Base-by-base conservation (phyloP, 2,797 vertebrate species). In the Tokudaia muenninki region DNA sequence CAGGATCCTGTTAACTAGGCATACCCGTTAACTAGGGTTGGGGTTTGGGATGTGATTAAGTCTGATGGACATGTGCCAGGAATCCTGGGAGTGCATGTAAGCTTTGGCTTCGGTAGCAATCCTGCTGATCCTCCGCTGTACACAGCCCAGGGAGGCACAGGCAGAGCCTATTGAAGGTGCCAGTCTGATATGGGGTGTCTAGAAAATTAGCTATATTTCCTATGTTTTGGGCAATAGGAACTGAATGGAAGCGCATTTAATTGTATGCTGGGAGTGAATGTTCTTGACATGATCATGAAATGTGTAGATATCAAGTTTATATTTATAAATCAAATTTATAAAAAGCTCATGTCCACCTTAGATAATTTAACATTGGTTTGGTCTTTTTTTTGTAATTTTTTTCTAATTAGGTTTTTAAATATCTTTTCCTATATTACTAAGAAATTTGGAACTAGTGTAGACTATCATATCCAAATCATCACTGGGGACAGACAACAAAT, bases 311-410 rank as follows among this genome's bases (percentile, higher is more conserved):
- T 94, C n/a, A 79, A 90, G 94, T 44, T 24, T 83, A 86, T 22
- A 89, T 82, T 87, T 80, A 80, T n/a, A 87, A n/a, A 70, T 87
- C 50, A 70, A 87, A 26, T 52, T 52, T 52, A 89, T 84, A 89
- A 67, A 84, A 93, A 96, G 86, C 31, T 74, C 41, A 72, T 77
- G 47, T 92, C 67, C 67, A 47, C 59, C 79, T 67, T 94, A 52
- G 86, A 78, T 74, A 87, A 95, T 94, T 87, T 94, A 80, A 80
- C 29, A 61, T 44, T 65, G 14, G 91, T 84, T 96, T 90, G 78
- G 41, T 41, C 3, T 63, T 92, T 92, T 80, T 93, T 61, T 61
- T 75, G 9, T 52, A 50, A 81, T 89, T 44, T 87, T 41, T 96
- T 96, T 80, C 19, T 81, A 75, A 80, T 90, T 72, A 63, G 65